Conservation (phyloP, 1,140 invertebrate species). For the Bombyx mori region ASM3026992v2 NC_085122.1:8432501-8433000, state of each 20-base stretch:
- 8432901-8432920: too few species aligned
- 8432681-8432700: slow-evolving; percentile 30
- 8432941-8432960: too few species aligned
- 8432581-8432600: slow-evolving; percentile 13
- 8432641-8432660: slow-evolving; percentile 34
- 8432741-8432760: not conserved
- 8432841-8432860: too few species aligned
- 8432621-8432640: slow-evolving; percentile 54
- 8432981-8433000: too few species aligned
- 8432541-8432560: slow-evolving; percentile 53
- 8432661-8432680: slow-evolving; percentile 21
- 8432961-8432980: too few species aligned
- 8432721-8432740: not conserved
- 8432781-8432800: too few species aligned
- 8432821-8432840: too few species aligned
- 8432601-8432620: slow-evolving; percentile 64
- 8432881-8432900: too few species aligned
- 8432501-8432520: slow-evolving; percentile 46
- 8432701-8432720: slow-evolving; percentile 7
- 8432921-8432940: too few species aligned
- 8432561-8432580: slow-evolving; percentile 17
- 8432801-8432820: too few species aligned
- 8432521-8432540: slow-evolving; percentile 53
- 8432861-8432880: too few species aligned
- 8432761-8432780: too few species aligned